Base-by-base conservation (phyloP, 1,140 invertebrate genomes). In the Heliconius eleuchia region DNA sequence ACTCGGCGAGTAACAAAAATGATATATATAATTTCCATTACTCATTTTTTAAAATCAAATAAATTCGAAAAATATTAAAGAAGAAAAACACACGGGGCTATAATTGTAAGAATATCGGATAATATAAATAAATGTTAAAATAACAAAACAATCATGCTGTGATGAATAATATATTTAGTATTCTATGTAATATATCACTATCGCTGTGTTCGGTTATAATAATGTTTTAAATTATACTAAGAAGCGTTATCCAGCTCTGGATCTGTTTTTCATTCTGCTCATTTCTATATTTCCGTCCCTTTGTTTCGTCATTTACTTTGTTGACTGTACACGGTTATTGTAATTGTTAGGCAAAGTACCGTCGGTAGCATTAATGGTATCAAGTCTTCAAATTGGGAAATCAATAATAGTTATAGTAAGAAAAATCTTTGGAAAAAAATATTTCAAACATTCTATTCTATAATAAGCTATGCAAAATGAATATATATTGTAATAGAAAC, bases 261-360 rank as follows among this genome's bases (percentile, higher is more conserved):
- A 52, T 82, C 79, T 80, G 80, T 77, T 78, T 78, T 82, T 83
- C 80, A 78, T 85, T 86, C 82, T 87, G 90, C 90, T 92, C 90
- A 92, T 87, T 88, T 91, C 82, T 89, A 84, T 88, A 79, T 89
- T 88, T 90, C 90, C 91, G 89, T 90, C 88, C 88, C 84, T 86
- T 87, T 85, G 76, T 83, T 83, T 83, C 75, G 71, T 79, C 60
- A 57, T 66, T 66, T 27, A 66, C n/a, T 66, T 66, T 72, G 37
- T 72, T 72, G 18, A 19, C 34, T 72, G 34, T 72, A 72, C 71
- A 23, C n/a, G 37, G 34, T 72, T 39, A 39, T 42, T 11, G 19
- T 72, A 39, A 72, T 11, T 66, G 60, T 66, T 66, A 66, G 27
- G 1, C 13, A 13, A 66, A 13, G 60, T 66, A 30, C 27, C n/a